A percentile compares a stretch with the other conserved stretches of the same genome.
Evolutionary conservation across 2,797 vertebrate species (phyloP).

Genomic region (Cirrhinus molitorella): DNA sequence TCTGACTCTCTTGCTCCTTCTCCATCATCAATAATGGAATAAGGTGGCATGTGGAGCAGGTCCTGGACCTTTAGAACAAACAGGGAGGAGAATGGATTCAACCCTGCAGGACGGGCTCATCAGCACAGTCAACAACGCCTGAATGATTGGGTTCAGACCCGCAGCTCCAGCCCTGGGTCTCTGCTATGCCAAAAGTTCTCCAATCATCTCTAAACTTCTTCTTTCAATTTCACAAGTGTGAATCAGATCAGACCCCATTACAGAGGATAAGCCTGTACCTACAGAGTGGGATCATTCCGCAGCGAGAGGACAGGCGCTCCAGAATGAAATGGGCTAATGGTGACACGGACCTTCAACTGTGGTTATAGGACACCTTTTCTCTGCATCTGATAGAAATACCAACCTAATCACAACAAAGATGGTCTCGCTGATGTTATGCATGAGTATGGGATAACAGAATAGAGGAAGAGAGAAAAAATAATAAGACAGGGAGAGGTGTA

Average conservation of each 20-base stretch:
- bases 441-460: slow-evolving; percentile 55
- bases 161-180: slow-evolving; percentile 12
- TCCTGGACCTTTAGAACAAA: slow-evolving; percentile 73
- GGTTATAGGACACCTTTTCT: slow-evolving; percentile 63
- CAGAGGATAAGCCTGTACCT: slow-evolving; percentile 71
- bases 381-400: slow-evolving; percentile 63
- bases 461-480: slow-evolving; percentile 22
- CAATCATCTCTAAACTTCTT: slow-evolving; percentile 72
- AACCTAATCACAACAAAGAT: slow-evolving; percentile 53
- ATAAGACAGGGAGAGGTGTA: slow-evolving; percentile 34
- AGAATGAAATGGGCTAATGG: slow-evolving; percentile 62
- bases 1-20: slow-evolving; percentile 12
- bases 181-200: slow-evolving; percentile 64
- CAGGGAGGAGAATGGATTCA: slow-evolving; percentile 72
- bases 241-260: slow-evolving; percentile 71
- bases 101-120: slow-evolving; percentile 75
- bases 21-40: slow-evolving; percentile 40
- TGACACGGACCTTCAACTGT: slow-evolving; percentile 56
- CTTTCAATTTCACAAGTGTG: slow-evolving; percentile 70
- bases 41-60: slow-evolving; percentile 45
- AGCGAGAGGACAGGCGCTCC: slow-evolving; percentile 59
- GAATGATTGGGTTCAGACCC: slow-evolving; percentile 76
- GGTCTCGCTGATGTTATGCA: slow-evolving; percentile 31
- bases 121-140: slow-evolving; percentile 77
- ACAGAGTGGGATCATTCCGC: slow-evolving; percentile 68